Conservation (phyloP, 1,140 invertebrate genomes). For the Conus betulinus region DNA sequence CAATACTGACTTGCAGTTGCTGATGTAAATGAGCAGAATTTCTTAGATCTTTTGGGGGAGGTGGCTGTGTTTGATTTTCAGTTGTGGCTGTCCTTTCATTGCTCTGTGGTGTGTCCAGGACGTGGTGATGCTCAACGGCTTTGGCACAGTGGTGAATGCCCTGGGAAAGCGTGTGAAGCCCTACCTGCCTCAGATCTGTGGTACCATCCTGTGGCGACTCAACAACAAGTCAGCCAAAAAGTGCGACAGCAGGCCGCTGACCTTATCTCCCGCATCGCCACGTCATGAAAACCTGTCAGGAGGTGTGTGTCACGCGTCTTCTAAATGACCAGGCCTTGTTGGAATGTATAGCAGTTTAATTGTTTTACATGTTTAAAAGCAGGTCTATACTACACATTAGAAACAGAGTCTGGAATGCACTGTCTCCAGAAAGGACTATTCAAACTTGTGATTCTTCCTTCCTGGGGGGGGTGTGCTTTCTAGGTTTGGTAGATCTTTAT, state of each 20-base stretch:
- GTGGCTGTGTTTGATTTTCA: not conserved
- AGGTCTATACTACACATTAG: no score
- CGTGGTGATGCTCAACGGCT: slow-evolving; percentile 99
- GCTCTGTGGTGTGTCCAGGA: slow-evolving; percentile 80
- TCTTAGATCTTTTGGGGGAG: no score
- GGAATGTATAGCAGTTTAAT: no score
- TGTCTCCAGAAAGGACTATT: no score
- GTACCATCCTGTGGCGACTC: slow-evolving; percentile 98
- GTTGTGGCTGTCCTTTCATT: slow-evolving; percentile 26
- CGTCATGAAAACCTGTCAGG: slow-evolving; percentile 99
- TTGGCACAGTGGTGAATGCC: slow-evolving; percentile 99
- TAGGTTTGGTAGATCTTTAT: no score
- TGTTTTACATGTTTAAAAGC: no score
- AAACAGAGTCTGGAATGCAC: no score
- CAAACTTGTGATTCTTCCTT: no score
- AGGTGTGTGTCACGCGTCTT: slow-evolving; percentile 79
- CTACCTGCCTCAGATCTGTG: slow-evolving; percentile 99
- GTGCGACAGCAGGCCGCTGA: slow-evolving; percentile 99
- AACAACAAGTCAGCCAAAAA: slow-evolving; percentile 99
- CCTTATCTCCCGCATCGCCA: slow-evolving; percentile 97
- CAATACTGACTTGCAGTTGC: no score
- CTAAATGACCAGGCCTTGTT: no score
- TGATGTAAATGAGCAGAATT: no score
- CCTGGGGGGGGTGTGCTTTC: no score
- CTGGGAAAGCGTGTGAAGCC: slow-evolving; percentile 98